These are phyloP conservation scores for Pangasius macronema DNA, from an alignment of 2,797 vertebrate species.

Conservation along the genomic window DNA sequence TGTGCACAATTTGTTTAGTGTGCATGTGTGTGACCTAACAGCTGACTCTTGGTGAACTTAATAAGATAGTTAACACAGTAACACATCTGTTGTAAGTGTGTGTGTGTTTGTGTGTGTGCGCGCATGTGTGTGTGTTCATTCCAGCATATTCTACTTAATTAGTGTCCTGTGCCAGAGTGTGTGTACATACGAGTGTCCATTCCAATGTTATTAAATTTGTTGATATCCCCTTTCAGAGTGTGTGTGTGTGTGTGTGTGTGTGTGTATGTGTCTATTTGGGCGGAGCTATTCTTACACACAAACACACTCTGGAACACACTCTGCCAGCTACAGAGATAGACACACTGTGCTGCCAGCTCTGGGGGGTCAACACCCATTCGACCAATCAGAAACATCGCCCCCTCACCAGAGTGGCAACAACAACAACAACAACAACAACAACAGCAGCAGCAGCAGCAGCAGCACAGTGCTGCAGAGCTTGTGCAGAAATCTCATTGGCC, in stretches of 20 bases:
- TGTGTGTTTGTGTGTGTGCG: neutral
- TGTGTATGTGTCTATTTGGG: conserved; percentile 31
- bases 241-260: conserved; percentile 47
- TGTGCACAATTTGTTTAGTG: neutral
- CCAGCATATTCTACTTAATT: neutral
- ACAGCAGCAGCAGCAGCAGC: neutral
- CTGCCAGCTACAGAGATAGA: conserved; percentile 28
- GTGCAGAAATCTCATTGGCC: neutral
- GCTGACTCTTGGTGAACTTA: neutral
- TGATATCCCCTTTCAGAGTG: conserved; percentile 24
- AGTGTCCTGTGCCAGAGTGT: neutral
- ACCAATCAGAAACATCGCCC: conserved; percentile 34
- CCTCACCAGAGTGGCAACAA: neutral
- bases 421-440: conserved; percentile 13
- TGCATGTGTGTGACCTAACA: neutral
- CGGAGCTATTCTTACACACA: conserved; percentile 39
- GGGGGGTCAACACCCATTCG: conserved; percentile 31
- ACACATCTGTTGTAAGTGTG: conserved; percentile 1
- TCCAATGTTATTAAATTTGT: conserved; percentile 16
- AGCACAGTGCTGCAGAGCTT: neutral
- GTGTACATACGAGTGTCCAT: conserved; percentile 14
- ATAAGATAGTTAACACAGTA: neutral
- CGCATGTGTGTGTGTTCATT: neutral
- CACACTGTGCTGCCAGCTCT: conserved; percentile 35
- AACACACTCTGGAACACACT: conserved; percentile 24